Conservation (phyloP, 64 coral and sea anemone species). For the Pocillopora verrucosa region DNA sequence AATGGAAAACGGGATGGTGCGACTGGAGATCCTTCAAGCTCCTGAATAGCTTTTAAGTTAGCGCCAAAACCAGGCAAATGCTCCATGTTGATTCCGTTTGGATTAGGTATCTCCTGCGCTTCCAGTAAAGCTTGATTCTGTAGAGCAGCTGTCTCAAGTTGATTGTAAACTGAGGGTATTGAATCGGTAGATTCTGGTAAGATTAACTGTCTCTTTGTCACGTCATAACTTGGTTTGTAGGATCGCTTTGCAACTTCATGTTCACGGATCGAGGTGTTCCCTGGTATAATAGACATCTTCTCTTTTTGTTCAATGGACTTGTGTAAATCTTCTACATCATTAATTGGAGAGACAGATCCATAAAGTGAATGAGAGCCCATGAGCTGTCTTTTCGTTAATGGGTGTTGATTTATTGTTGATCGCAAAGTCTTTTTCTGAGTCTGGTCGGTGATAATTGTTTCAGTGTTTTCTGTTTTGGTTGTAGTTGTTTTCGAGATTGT, state of each 20-base stretch:
- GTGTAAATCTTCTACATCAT: constrained; percentile 38
- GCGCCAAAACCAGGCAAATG: constrained; percentile 17
- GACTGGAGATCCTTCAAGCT: background rate
- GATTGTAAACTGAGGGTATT: constrained; percentile 44
- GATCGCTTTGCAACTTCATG: constrained; percentile 51
- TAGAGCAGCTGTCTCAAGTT: constrained; percentile 3
- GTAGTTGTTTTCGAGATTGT: constrained; percentile 63
- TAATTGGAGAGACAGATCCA: constrained; percentile 68
- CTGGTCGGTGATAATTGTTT: constrained; percentile 63
- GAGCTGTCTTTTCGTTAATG: constrained; percentile 59
- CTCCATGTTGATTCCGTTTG: background rate
- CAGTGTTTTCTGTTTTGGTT: constrained; percentile 61
- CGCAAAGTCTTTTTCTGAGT: constrained; percentile 68
- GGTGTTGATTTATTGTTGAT: constrained; percentile 38
- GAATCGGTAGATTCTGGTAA: constrained; percentile 19
- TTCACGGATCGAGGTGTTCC: constrained; percentile 51
- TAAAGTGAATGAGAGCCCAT: constrained; percentile 80
- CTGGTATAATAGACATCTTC: constrained; percentile 72
- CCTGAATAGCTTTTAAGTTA: background rate
- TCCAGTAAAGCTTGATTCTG: constrained; percentile 34
- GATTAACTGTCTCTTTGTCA: constrained; percentile 54
- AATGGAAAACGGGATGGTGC: constrained; percentile 4
- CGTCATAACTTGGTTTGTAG: constrained; percentile 10
- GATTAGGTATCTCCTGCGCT: background rate
- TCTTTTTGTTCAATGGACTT: constrained; percentile 67